phyloP scores from a whole-genome alignment of 2,113 vertebrate species.

The Apodemus sylvaticus region DNA sequence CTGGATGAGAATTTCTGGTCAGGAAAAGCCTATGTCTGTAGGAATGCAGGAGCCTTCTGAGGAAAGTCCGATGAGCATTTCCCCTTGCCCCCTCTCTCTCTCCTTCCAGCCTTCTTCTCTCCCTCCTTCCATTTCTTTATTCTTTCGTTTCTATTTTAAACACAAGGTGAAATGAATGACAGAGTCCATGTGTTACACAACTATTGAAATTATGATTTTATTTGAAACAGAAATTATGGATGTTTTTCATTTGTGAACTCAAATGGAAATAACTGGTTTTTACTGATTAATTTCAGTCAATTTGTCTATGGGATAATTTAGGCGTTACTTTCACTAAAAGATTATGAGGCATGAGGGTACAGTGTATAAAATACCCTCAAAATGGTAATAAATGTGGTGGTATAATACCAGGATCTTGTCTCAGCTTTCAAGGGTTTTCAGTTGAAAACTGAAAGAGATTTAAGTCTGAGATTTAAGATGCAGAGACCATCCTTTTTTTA shows the following conservation, averaged over 20 bases:
- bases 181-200: neutral
- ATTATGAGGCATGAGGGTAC: neutral
- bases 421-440: neutral
- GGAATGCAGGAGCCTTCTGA: neutral
- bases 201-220: neutral
- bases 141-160: neutral
- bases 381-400: neutral
- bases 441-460: no score
- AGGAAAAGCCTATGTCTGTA: neutral
- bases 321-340: slow-evolving; percentile 12
- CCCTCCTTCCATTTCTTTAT: neutral
- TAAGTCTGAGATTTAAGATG: no score
- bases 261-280: neutral
- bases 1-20: neutral
- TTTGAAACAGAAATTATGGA: neutral
- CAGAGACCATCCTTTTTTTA: neutral
- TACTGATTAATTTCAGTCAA: slow-evolving; percentile 31
- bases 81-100: neutral
- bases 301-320: neutral
- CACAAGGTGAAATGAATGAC: neutral
- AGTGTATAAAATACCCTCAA: slow-evolving; percentile 19
- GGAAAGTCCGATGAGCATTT: neutral
- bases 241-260: neutral
- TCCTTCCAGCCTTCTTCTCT: neutral
- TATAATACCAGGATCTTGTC: neutral